These are phyloP conservation scores for Vanessa atalanta DNA, from an alignment of 1,140 invertebrate genomes.

Conservation along the genomic window DNA sequence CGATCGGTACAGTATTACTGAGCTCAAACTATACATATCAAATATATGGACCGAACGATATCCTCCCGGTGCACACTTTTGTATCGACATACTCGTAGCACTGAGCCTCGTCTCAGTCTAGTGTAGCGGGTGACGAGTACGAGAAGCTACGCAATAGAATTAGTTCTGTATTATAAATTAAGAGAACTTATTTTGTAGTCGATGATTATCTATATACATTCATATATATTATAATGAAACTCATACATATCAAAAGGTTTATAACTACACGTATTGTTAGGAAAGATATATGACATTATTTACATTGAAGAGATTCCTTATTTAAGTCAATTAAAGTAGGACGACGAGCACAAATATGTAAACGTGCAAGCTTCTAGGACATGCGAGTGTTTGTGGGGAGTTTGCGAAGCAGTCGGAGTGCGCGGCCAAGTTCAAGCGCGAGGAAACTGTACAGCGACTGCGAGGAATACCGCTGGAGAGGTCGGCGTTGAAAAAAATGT, in stretches of 20 bases:
- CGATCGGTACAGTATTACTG: slow-evolving; percentile 14
- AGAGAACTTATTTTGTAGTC: slow-evolving; percentile 68
- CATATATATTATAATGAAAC: slow-evolving; percentile 53
- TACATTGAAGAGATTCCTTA: slow-evolving; percentile 75
- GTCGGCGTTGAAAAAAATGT: not conserved
- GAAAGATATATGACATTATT: slow-evolving; percentile 57
- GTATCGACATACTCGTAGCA: slow-evolving; percentile 10
- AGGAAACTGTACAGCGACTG: not conserved
- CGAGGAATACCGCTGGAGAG: not conserved
- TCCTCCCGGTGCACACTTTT: slow-evolving; percentile 37
- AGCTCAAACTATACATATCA: slow-evolving; percentile 18
- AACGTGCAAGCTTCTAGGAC: slow-evolving; percentile 28
- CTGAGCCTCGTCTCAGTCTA: not conserved
- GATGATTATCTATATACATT: slow-evolving; percentile 12
- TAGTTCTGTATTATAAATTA: slow-evolving; percentile 55
- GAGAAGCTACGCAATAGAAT: slow-evolving; percentile 44
- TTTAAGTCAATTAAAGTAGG: slow-evolving; percentile 78
- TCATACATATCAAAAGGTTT: slow-evolving; percentile 72
- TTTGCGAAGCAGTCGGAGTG: not conserved
- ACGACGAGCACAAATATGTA: slow-evolving; percentile 42
- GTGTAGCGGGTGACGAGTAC: not conserved
- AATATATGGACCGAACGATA: too few relatives aligned
- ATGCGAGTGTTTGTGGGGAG: not conserved
- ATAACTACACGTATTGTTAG: slow-evolving; percentile 64
- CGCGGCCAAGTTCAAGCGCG: not conserved